Conservation (phyloP, 2,113 vertebrate species). For the Dolichallabes microphthalmus region DNA sequence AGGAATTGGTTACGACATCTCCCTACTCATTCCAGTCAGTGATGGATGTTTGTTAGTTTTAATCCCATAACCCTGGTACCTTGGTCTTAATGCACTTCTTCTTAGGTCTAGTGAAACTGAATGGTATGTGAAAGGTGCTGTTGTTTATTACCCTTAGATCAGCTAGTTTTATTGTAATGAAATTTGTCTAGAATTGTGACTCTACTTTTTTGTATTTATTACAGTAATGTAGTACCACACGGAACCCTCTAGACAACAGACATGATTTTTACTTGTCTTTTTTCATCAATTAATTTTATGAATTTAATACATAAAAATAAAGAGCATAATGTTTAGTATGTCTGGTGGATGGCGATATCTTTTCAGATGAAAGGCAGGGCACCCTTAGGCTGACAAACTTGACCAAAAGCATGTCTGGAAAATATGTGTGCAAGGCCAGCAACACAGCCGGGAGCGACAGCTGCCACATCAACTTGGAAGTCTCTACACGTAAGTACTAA, state of each 20-base stretch:
- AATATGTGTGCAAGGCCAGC: slow-evolving; percentile 80
- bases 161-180: background rate
- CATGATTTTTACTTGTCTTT: background rate
- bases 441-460: slow-evolving; percentile 79
- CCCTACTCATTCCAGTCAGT: slow-evolving; percentile 10
- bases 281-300: background rate
- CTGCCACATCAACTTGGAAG: slow-evolving; percentile 85
- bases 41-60: background rate
- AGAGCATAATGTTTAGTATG: background rate
- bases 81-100: background rate
- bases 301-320: background rate
- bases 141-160: background rate
- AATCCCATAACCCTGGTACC: background rate
- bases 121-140: background rate
- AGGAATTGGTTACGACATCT: no score
- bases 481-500: slow-evolving; percentile 73
- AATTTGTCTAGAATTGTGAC: background rate
- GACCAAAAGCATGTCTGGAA: slow-evolving; percentile 80
- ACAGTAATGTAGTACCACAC: background rate
- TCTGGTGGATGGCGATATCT: slow-evolving; percentile 8
- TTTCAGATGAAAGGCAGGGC: slow-evolving; percentile 77
- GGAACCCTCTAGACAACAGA: background rate
- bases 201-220: background rate
- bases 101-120: background rate
- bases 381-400: slow-evolving; percentile 81